Base-by-base conservation (phyloP, 30 jellyfish, hydroid and myxozoan species). In the Aurelia coerulea region DNA sequence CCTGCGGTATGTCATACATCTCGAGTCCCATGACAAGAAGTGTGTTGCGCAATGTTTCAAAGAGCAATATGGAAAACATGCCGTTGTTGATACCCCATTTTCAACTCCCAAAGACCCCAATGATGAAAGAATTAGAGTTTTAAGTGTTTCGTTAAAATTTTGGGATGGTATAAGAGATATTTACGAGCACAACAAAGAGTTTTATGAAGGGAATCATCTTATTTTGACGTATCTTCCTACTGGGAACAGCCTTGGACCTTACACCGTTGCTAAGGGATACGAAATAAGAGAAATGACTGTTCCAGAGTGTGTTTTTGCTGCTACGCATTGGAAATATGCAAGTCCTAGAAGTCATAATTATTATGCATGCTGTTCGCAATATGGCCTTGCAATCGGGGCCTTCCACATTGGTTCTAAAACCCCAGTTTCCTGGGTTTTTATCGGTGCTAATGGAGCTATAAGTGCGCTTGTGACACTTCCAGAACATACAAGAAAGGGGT, bases 341-440 rank as follows among this genome's bases (percentile, higher is more conserved):
- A 7, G 46, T 16, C 53, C 18, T 19, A 18, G 51, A 23, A 34
- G 49, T 5, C 19, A 34, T 34, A 41, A 14, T 17, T 54, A 17
- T 46, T 83, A 12, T 37, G 29, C 68, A 4, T 19, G 66, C 19
- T 0, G 86, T 65, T 42, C 92, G 1, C 54, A 23, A 23, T 34
- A n/a, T 17, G 86, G 86, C 16, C 65, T 83, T 15, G 92, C 92
- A 3, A 62, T 83, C 32, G 92, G 92, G 5, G 92, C 86, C n/a
- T 71, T 83, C 52, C 86, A 63, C 7, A 4, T 7, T 33, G 80
- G 73, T 68, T 56, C 86, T 5, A 59, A 11, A 15, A 9, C 60
- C 51, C 92, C 86, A 11, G 92, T 69, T 66, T 69, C 92, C 34
- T 83, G 92, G 92, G 86, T 56, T 12, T 69, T 83, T 56, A n/a